Evolutionary conservation across 2,113 vertebrate species (phyloP), one percentile per base, ranked within the genome.

Genomic region (Pygoscelis antarcticus): DNA sequence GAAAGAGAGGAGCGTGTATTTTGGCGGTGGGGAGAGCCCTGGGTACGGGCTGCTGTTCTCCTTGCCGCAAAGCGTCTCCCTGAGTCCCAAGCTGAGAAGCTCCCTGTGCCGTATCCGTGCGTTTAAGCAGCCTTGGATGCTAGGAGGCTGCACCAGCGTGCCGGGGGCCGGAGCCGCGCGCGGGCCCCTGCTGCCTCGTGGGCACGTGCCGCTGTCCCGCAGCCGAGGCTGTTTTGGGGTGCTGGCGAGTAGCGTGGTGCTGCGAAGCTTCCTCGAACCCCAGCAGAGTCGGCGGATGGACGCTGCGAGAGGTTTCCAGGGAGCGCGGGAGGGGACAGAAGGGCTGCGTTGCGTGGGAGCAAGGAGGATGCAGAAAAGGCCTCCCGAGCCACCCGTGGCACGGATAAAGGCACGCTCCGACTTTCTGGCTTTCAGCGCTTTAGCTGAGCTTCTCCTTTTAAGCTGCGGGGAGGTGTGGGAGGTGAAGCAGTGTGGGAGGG

Each of bases 281-380:
- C 2, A 2, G 26, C 16, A 2, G 1, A 16, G 54, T 2, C 2
- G 2, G 4, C 0, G 29, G 36, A 2, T 2, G 51, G 69, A 2
- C 0, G 11, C 32, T 44, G 52, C 0, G 2, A n/a, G 78, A 17
- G 23, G 6, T 8, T 51, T 42, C n/a, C 6, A 2, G 47, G 66
- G n/a, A 32, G 26, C 0, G 17, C 0, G 27, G 47, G 29, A 46
- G 62, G 46, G 30, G 9, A 3, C 6, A 30, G 21, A 7, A 34
- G 27, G 36, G 62, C 58, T 40, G 82, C 13, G 17, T 3, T 5
- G 27, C 3, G 21, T 16, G 60, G n/a, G 51, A 13, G 18, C 3
- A 1, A 23, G 38, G 66, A 2, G 10, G 4, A 3, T 0, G 52
- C 13, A 3, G 44, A 0, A 8, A 19, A n/a, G 65, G 74, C 65